Evolutionary conservation across 53 echinoderm and acorn worm genomes (phyloP).

Genomic region (Temnopleurus reevesii): DNA sequence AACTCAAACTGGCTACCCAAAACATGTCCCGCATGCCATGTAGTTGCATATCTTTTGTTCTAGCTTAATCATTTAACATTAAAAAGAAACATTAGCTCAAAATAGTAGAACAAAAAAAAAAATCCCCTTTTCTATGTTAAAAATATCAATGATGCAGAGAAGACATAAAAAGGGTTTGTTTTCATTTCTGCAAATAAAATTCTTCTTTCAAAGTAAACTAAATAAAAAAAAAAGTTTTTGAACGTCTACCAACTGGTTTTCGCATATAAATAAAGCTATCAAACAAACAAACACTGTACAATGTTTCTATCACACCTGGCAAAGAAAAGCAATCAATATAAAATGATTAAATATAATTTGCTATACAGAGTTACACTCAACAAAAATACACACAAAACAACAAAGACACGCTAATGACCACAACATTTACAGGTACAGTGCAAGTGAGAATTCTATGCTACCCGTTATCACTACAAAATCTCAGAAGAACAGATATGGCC

Average conservation of each 20-base stretch:
- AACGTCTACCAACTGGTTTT: not conserved
- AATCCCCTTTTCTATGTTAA: no score
- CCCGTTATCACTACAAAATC: no score
- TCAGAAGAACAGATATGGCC: no score
- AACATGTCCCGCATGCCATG: no score
- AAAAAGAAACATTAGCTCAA: no score
- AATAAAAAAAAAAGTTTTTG: not conserved
- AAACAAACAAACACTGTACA: not conserved
- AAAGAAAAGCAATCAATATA: not conserved
- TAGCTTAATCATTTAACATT: no score
- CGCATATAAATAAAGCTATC: not conserved
- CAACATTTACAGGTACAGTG: not conserved
- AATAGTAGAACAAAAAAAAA: no score
- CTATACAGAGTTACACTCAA: constrained; percentile 22
- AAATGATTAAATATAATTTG: not conserved
- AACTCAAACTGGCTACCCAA: no score
- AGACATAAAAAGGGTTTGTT: not conserved
- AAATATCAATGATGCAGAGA: no score
- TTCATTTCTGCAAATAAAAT: not conserved
- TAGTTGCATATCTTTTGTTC: no score
- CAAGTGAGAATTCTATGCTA: no score
- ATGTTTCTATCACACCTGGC: not conserved
- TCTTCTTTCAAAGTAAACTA: not conserved
- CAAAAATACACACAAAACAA: not conserved
- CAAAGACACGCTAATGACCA: not conserved